Conservation (phyloP, 2,113 vertebrate species). For the Syngnathoides biaculeatus region DNA sequence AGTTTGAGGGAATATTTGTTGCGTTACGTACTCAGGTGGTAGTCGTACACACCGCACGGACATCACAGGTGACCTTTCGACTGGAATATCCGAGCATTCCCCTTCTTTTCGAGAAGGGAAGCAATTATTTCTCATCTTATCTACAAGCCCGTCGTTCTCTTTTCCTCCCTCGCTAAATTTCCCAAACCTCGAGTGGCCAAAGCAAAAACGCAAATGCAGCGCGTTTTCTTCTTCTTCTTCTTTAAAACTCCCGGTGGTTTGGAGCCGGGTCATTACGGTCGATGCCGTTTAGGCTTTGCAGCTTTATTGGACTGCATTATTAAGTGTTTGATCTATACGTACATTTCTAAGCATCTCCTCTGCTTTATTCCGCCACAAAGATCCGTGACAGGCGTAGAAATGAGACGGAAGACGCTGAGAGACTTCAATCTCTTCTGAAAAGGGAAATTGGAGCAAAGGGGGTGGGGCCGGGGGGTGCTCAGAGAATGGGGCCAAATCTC, state of each 20-base stretch:
- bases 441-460: slow-evolving; percentile 52
- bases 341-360: slow-evolving; percentile 41
- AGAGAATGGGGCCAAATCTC: slow-evolving; percentile 47
- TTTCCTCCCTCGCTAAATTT: slow-evolving; percentile 28
- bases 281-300: slow-evolving; percentile 61
- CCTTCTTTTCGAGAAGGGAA: slow-evolving; percentile 51
- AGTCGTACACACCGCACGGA: slow-evolving; percentile 13
- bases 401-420: slow-evolving; percentile 55
- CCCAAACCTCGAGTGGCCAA: slow-evolving; percentile 41
- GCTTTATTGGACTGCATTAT: slow-evolving; percentile 64
- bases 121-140: slow-evolving; percentile 68
- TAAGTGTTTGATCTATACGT: slow-evolving; percentile 66
- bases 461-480: slow-evolving; percentile 31
- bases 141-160: slow-evolving; percentile 30
- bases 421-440: slow-evolving; percentile 65
- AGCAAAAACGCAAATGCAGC: slow-evolving; percentile 23
- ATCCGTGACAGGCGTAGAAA: slow-evolving; percentile 66
- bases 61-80: slow-evolving; percentile 63
- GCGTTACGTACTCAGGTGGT: too few relatives aligned
- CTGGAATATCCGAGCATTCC: slow-evolving; percentile 22
- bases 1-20: too few relatives aligned
- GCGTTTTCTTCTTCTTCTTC: slow-evolving; percentile 54
- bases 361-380: slow-evolving; percentile 32
- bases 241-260: slow-evolving; percentile 65
- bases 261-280: slow-evolving; percentile 63